Evolutionary conservation across 2,113 vertebrate species (phyloP).

Genomic region (Phasianus colchicus): DNA sequence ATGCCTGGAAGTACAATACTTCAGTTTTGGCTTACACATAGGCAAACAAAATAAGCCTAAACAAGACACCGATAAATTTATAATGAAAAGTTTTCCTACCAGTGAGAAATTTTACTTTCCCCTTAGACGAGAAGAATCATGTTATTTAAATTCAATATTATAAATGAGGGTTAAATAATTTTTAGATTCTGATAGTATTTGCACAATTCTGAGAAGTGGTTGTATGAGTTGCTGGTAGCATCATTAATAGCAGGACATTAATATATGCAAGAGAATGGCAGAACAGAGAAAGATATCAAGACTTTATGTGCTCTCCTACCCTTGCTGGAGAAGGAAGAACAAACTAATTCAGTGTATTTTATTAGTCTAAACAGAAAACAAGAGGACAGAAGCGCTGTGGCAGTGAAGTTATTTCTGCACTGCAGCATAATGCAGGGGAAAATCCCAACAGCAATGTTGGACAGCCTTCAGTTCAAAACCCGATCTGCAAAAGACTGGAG

Average conservation of each 20-base stretch:
- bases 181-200: neutral
- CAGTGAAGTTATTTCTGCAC: neutral
- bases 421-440: neutral
- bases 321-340: neutral
- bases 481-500: neutral
- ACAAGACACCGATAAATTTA: neutral
- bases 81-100: neutral
- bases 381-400: neutral
- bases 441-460: neutral
- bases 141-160: neutral
- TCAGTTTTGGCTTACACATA: neutral
- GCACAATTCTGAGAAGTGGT: neutral
- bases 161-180: neutral
- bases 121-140: neutral
- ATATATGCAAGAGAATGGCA: neutral
- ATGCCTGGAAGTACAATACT: neutral
- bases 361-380: neutral
- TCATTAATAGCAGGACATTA: neutral
- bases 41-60: neutral
- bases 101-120: neutral
- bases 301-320: neutral
- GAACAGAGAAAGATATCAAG: neutral
- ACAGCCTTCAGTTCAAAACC: neutral
- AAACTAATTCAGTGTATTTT: neutral
- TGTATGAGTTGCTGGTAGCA: neutral